A percentile compares a stretch with the other conserved stretches of the same genome.
phyloP scores from a whole-genome alignment of 2,888 invertebrate species.

The Azorinus chamasolen region DNA sequence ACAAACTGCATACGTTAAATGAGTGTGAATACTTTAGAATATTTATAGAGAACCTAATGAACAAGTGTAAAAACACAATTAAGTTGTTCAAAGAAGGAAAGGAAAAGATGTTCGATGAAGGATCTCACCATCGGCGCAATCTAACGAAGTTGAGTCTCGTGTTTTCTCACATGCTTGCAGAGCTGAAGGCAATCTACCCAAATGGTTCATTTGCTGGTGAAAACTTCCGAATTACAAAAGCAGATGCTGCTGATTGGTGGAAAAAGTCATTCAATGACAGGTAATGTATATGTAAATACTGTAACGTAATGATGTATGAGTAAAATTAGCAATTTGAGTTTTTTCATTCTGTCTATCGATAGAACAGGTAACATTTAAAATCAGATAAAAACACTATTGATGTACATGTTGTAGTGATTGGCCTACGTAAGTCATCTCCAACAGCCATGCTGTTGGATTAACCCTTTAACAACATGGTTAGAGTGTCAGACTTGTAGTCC shows the following conservation, averaged over 20 bases:
- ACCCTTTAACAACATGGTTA: no score
- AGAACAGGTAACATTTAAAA: no score
- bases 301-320: no score
- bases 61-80: constrained; percentile 99
- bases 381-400: no score
- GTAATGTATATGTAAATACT: no score
- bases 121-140: constrained; percentile 96
- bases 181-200: constrained; percentile 99
- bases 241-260: constrained; percentile 99
- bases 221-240: constrained; percentile 99
- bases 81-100: constrained; percentile 99
- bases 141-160: constrained; percentile 99
- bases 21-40: constrained; percentile 98
- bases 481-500: no score
- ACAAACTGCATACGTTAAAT: constrained; percentile 96
- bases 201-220: constrained; percentile 98
- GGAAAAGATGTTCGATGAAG: constrained; percentile 99
- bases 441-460: no score
- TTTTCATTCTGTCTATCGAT: no score
- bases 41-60: constrained; percentile 98
- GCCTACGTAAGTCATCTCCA: no score
- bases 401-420: no score
- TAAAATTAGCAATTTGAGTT: no score
- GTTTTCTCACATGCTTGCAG: constrained; percentile 99
- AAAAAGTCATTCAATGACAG: constrained; percentile 97